Percentiles rank a stretch among this genome's conserved stretches.
Conservation (phyloP, 2,113 vertebrate genomes). For the Mohoua ochrocephala region DNA sequence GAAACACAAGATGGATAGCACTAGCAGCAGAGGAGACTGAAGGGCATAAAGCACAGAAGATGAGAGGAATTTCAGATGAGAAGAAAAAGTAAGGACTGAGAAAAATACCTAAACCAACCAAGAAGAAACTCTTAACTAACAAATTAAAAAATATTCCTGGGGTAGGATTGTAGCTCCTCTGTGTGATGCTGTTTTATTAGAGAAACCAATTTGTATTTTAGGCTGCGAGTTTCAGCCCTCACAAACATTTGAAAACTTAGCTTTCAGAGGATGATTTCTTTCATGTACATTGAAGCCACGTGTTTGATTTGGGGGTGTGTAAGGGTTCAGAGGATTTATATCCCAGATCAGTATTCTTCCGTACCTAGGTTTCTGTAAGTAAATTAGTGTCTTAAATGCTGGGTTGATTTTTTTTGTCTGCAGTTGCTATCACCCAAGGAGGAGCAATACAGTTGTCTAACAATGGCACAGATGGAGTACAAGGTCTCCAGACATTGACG, state of each 20-base stretch:
- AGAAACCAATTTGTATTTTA: not conserved
- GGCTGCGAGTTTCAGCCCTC: not conserved
- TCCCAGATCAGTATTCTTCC: not conserved
- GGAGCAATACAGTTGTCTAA: constrained; percentile 97
- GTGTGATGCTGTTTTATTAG: not conserved
- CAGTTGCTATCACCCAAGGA: constrained; percentile 97
- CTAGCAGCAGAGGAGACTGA: not conserved
- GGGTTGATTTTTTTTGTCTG: constrained; percentile 19
- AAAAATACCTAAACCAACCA: not conserved
- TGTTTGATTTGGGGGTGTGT: not conserved
- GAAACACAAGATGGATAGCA: not conserved
- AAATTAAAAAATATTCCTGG: not conserved
- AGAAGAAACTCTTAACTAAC: not conserved
- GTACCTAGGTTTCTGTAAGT: constrained; percentile 11
- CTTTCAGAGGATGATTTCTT: not conserved
- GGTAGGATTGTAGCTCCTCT: not conserved
- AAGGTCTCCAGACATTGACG: constrained; percentile 92
- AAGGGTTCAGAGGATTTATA: not conserved
- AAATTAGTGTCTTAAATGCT: constrained; percentile 37
- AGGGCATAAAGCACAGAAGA: not conserved
- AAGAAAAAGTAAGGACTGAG: not conserved
- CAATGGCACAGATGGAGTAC: constrained; percentile 95
- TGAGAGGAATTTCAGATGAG: constrained; percentile 16
- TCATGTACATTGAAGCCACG: not conserved
- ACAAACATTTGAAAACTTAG: not conserved